A percentile compares a stretch with the other conserved stretches of the same genome.
Conservation (phyloP, 53 echinoderm and acorn worm genomes). For the Antedon mediterranea region DNA sequence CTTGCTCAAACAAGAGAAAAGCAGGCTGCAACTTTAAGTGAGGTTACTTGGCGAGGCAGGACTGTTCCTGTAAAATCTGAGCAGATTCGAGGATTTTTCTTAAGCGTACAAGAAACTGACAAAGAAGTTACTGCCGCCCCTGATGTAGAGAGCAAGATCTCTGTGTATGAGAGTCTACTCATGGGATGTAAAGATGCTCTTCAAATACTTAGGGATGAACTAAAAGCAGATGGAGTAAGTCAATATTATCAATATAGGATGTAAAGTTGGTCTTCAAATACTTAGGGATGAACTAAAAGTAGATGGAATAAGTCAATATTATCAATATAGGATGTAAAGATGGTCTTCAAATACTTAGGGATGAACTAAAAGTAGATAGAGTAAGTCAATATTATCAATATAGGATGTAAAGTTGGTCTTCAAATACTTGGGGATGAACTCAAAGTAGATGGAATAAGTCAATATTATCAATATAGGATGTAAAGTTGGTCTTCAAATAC, state of each 20-base stretch:
- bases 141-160: slow-evolving; percentile 69
- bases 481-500: slow-evolving; percentile 84
- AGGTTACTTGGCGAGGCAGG: slow-evolving; percentile 92
- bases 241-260: too few relatives aligned
- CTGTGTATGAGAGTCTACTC: slow-evolving; percentile 78
- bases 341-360: too few relatives aligned
- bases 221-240: slow-evolving; percentile 85
- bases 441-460: too few relatives aligned
- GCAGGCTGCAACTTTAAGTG: slow-evolving; percentile 83
- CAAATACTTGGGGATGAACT: too few relatives aligned
- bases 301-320: too few relatives aligned
- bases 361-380: too few relatives aligned
- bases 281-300: too few relatives aligned
- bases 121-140: slow-evolving; percentile 46
- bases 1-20: slow-evolving; percentile 93
- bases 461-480: too few relatives aligned
- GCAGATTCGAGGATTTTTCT: slow-evolving; percentile 68
- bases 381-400: too few relatives aligned
- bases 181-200: slow-evolving; percentile 93
- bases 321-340: too few relatives aligned
- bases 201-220: slow-evolving; percentile 80
- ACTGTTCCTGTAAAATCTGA: slow-evolving; percentile 82
- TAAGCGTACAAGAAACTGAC: slow-evolving; percentile 82
- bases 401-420: too few relatives aligned
- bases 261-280: too few relatives aligned